phyloP scores from a whole-genome alignment of 2,888 invertebrate genomes.

The Piscicola geometra region DNA sequence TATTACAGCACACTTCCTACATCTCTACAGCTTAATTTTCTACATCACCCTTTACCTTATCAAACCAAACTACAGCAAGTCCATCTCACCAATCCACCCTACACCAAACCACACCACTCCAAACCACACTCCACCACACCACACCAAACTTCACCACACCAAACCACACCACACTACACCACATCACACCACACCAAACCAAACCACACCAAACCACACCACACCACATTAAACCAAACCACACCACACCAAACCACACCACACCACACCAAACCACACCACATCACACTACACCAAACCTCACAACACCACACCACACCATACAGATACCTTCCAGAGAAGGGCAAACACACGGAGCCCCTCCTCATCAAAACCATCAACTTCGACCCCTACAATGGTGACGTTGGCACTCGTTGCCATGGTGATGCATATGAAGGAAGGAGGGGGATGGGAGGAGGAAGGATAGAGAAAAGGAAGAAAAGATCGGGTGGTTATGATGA shows the following conservation, averaged over 20 bases:
- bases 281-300: background rate
- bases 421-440: background rate
- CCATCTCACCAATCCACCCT: no score
- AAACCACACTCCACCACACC: no score
- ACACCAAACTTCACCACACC: constrained; percentile 59
- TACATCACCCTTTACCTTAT: no score
- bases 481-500: background rate
- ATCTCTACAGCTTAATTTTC: no score
- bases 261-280: background rate
- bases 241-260: background rate
- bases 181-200: constrained; percentile 5
- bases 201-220: constrained; percentile 4
- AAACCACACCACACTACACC: constrained; percentile 14
- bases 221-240: background rate
- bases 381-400: constrained; percentile 39
- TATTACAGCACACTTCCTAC: no score
- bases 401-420: constrained; percentile 32
- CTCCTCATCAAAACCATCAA: constrained; percentile 40
- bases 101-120: no score
- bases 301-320: background rate
- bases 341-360: constrained; percentile 36
- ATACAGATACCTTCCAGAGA: constrained; percentile 33
- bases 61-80: no score
- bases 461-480: background rate
- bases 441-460: background rate